Evolutionary conservation across 1,140 invertebrate genomes (phyloP).

Genomic region (Drosophila bifasciata): DNA sequence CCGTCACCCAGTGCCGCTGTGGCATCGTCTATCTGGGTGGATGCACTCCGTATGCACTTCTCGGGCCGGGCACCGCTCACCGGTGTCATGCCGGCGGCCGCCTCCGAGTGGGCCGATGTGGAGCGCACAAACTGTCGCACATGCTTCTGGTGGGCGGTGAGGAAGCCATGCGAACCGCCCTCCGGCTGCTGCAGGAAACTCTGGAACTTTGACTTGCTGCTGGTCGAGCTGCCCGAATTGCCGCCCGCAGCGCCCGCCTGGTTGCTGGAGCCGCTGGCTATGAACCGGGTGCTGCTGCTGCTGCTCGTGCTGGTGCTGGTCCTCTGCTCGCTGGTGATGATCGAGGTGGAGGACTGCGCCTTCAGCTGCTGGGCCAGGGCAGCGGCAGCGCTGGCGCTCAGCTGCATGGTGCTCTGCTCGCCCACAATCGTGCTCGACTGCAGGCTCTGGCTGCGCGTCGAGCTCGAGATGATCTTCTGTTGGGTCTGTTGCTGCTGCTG

Average conservation of each 20-base stretch:
- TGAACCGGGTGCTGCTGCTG: constrained; percentile 55
- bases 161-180: constrained; percentile 49
- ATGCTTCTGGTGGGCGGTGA: constrained; percentile 83
- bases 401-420: constrained; percentile 51
- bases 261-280: constrained; percentile 48
- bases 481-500: constrained; percentile 33
- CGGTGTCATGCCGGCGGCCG: constrained; percentile 53
- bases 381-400: constrained; percentile 22
- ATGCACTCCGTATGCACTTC: constrained; percentile 82
- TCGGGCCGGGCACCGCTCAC: constrained; percentile 57
- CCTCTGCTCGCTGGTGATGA: constrained; percentile 74
- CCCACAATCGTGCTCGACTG: constrained; percentile 75
- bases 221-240: constrained; percentile 11
- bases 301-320: constrained; percentile 58
- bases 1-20: constrained; percentile 25
- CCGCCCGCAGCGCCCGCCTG: constrained; percentile 4
- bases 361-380: constrained; percentile 73
- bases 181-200: constrained; percentile 83
- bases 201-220: constrained; percentile 73
- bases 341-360: constrained; percentile 80
- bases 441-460: constrained; percentile 76
- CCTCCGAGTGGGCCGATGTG: constrained; percentile 82
- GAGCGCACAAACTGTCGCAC: constrained; percentile 83
- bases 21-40: constrained; percentile 81
- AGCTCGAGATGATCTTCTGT: constrained; percentile 77